These are phyloP conservation scores for Eupithecia abbreviata DNA, from an alignment of 2,888 invertebrate genomes.

Conservation along the genomic window DNA sequence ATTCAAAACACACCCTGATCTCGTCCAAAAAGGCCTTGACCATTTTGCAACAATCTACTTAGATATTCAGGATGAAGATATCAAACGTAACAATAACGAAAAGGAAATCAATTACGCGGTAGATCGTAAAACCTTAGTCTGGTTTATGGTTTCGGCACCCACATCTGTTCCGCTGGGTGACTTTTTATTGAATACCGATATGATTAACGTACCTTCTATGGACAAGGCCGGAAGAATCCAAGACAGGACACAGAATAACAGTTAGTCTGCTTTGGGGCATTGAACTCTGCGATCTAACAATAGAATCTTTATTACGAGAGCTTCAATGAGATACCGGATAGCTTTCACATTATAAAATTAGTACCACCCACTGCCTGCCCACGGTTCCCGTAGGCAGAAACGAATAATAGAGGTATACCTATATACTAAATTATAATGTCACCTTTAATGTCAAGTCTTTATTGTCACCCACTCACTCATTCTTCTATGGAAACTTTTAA, in stretches of 20 bases:
- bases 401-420: too few species aligned
- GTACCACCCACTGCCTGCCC: too few species aligned
- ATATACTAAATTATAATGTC: too few species aligned
- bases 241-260: slow-evolving; percentile 31
- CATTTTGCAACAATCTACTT: slow-evolving; percentile 1
- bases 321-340: too few species aligned
- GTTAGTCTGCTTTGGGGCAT: neutral
- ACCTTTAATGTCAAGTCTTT: too few species aligned
- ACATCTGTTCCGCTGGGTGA: slow-evolving; percentile 57
- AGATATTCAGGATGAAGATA: slow-evolving; percentile 36
- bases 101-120: slow-evolving; percentile 57
- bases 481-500: too few species aligned
- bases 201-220: slow-evolving; percentile 47
- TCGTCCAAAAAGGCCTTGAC: neutral
- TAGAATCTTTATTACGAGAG: neutral
- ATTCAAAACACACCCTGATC: neutral
- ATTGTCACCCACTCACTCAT: too few species aligned
- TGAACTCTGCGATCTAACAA: neutral
- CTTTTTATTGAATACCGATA: slow-evolving; percentile 60
- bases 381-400: too few species aligned
- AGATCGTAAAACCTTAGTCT: slow-evolving; percentile 56
- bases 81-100: slow-evolving; percentile 47
- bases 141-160: slow-evolving; percentile 57
- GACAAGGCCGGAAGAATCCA: slow-evolving; percentile 46
- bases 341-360: too few species aligned